Evolutionary conservation across 2,113 vertebrate genomes (phyloP).

Genomic region (Perognathus longimembris): DNA sequence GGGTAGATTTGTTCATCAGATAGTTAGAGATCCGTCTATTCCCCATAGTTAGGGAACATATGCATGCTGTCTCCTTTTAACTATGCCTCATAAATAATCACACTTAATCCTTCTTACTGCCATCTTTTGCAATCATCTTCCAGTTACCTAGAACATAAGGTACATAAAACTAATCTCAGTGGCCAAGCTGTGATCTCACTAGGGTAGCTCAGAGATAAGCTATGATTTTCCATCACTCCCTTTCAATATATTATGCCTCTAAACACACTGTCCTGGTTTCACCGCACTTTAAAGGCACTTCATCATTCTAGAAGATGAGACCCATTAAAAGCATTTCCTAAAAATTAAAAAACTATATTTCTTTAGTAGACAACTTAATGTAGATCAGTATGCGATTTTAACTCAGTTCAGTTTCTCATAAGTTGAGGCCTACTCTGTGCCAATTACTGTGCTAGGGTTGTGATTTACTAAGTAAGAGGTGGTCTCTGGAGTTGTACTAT

Average conservation of each 20-base stretch:
- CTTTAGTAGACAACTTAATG: conserved; percentile 38
- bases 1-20: conserved; percentile 55
- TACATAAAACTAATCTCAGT: conserved; percentile 73
- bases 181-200: conserved; percentile 76
- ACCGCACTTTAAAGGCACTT: conserved; percentile 39
- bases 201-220: conserved; percentile 60
- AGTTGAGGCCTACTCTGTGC: background rate
- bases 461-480: background rate
- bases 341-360: conserved; percentile 63
- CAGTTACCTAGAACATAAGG: conserved; percentile 80
- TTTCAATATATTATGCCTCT: conserved; percentile 65
- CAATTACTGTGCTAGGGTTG: background rate
- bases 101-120: conserved; percentile 71
- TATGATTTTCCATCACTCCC: conserved; percentile 62
- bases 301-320: conserved; percentile 50
- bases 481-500: background rate
- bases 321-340: conserved; percentile 35
- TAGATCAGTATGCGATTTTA: background rate
- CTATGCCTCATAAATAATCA: conserved; percentile 77
- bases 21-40: conserved; percentile 65
- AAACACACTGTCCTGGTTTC: conserved; percentile 60
- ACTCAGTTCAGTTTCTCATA: conserved; percentile 27
- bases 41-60: conserved; percentile 71
- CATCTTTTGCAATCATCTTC: conserved; percentile 76
- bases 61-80: conserved; percentile 73